Evolutionary conservation across 2,888 invertebrate species (phyloP).

Genomic region (Asteroscopus sphinx): DNA sequence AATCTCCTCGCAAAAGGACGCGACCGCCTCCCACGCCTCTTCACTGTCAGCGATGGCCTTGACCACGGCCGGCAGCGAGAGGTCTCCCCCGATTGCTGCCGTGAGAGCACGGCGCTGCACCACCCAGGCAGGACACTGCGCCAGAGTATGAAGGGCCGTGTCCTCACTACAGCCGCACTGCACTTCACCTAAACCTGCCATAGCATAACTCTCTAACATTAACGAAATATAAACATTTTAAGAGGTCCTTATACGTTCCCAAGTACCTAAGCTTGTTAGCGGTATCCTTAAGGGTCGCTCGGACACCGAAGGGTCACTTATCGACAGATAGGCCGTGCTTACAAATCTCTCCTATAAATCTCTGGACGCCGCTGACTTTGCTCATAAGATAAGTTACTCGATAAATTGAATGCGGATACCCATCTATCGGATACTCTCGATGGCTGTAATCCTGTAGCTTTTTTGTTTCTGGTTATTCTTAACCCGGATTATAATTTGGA

Average conservation of each 20-base stretch:
- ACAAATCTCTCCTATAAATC: constrained; percentile 61
- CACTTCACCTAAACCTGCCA: too few relatives aligned
- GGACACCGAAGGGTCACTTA: constrained; percentile 48
- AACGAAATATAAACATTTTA: constrained; percentile 35
- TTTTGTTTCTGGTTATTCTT: constrained; percentile 30
- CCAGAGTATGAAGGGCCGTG: too few relatives aligned
- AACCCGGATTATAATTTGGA: constrained; percentile 11
- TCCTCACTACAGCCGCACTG: too few relatives aligned
- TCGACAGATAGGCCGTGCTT: constrained; percentile 42
- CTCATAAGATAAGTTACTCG: constrained; percentile 65
- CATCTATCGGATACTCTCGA: constrained; percentile 47
- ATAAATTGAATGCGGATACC: constrained; percentile 69
- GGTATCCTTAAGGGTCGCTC: constrained; percentile 33
- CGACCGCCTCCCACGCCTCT: too few relatives aligned
- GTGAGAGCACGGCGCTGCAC: too few relatives aligned
- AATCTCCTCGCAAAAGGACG: too few relatives aligned
- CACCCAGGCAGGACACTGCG: too few relatives aligned
- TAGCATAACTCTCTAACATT: constrained; percentile 31
- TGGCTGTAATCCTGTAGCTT: constrained; percentile 33
- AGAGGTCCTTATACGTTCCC: constrained; percentile 21
- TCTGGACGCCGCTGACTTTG: constrained; percentile 51
- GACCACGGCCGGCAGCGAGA: too few relatives aligned
- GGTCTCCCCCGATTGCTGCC: too few relatives aligned
- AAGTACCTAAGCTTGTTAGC: constrained; percentile 48
- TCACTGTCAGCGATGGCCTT: too few relatives aligned